A percentile compares a stretch with the other conserved stretches of the same genome.
Evolutionary conservation across 2,113 vertebrate species (phyloP).

Genomic region (Urocitellus parryii): DNA sequence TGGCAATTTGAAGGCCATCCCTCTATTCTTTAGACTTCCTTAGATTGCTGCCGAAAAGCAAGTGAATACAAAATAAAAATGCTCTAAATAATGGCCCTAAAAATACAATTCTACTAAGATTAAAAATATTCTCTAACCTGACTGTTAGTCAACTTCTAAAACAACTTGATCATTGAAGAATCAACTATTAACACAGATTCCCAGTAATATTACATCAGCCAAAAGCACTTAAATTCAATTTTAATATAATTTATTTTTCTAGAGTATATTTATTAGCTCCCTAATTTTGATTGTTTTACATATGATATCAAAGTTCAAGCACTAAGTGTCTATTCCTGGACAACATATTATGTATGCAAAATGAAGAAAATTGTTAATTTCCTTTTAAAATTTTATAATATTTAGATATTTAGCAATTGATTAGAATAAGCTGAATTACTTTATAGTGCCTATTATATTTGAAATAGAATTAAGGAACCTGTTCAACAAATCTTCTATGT

Average conservation of each 20-base stretch:
- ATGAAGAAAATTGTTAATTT: neutral
- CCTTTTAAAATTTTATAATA: neutral
- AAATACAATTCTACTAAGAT: neutral
- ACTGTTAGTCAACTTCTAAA: neutral
- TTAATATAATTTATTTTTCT: neutral
- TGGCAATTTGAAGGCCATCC: neutral
- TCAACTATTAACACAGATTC: neutral
- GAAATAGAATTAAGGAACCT: neutral
- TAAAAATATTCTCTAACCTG: neutral
- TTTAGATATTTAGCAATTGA: neutral
- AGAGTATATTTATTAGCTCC: neutral
- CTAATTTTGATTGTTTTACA: neutral
- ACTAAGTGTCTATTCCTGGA: neutral
- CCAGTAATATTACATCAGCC: neutral
- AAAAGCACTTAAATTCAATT: neutral
- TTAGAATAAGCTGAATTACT: neutral
- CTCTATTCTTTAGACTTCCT: neutral
- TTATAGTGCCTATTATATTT: neutral
- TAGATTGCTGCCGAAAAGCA: neutral
- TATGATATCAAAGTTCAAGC: neutral
- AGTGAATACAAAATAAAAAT: neutral
- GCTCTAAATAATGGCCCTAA: neutral
- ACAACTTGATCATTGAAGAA: neutral
- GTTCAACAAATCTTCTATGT: neutral
- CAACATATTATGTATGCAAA: neutral